Evolutionary conservation across 2,113 vertebrate genomes (phyloP).

Genomic region (Castor canadensis): DNA sequence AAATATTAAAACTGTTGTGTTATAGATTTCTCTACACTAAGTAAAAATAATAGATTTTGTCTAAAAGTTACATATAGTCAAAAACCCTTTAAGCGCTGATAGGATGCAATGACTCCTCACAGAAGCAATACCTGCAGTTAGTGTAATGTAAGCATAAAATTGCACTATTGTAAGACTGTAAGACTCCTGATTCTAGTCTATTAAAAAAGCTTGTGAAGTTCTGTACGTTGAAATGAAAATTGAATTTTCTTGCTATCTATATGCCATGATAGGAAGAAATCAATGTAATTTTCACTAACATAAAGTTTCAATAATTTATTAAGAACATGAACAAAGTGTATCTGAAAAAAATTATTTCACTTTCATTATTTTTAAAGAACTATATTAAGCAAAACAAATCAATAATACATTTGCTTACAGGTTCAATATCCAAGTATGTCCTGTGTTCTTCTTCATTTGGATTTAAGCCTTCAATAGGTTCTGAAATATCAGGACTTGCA

Average conservation of each 20-base stretch:
- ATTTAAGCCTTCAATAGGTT: constrained; percentile 83
- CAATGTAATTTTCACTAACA: not conserved
- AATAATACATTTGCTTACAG: constrained; percentile 86
- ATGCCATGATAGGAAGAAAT: not conserved
- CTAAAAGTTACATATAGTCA: not conserved
- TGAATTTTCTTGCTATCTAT: not conserved
- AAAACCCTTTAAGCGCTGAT: not conserved
- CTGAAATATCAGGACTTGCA: constrained; percentile 83
- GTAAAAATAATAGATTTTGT: not conserved
- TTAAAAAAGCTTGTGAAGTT: not conserved
- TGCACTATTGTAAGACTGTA: not conserved
- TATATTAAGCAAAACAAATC: not conserved
- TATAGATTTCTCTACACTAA: not conserved
- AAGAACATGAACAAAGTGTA: not conserved
- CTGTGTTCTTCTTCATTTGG: constrained; percentile 87
- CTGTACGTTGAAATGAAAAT: not conserved
- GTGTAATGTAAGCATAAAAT: not conserved
- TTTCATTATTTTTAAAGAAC: not conserved
- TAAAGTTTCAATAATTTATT: not conserved
- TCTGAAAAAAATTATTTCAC: too few relatives aligned
- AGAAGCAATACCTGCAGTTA: not conserved
- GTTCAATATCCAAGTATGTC: constrained; percentile 94
- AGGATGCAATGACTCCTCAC: not conserved
- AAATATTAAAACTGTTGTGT: not conserved
- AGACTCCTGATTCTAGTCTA: not conserved